Conservation (phyloP, 2,113 vertebrate species). For the Megatriorchis doriae region DNA sequence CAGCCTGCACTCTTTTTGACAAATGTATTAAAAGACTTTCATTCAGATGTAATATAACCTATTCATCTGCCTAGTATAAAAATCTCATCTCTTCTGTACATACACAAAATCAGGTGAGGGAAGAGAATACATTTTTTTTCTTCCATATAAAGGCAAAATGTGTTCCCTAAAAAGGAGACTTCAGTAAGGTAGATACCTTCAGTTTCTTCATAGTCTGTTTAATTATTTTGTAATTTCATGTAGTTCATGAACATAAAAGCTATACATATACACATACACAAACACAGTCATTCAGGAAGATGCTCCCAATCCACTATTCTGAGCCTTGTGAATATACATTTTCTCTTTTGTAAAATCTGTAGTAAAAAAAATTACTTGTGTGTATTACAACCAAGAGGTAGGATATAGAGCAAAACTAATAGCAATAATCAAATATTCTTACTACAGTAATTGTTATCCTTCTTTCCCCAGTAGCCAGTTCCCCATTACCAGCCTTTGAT, state of each 20-base stretch:
- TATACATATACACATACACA: background rate
- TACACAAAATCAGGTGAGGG: background rate
- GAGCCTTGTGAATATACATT: background rate
- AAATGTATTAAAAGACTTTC: background rate
- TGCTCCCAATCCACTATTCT: background rate
- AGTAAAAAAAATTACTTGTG: background rate
- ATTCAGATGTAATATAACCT: background rate
- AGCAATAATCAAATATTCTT: background rate
- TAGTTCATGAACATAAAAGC: background rate
- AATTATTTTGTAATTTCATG: background rate
- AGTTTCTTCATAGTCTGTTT: background rate
- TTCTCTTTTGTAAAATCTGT: background rate
- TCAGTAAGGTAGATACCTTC: background rate
- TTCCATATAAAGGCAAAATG: background rate
- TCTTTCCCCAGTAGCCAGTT: background rate
- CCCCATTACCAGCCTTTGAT: background rate
- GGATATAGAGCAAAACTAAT: background rate
- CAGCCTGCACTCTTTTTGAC: background rate
- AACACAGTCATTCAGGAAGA: background rate
- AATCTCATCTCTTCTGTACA: background rate
- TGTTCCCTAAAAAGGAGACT: background rate
- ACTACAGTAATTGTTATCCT: background rate
- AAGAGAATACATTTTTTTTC: rapidly evolving
- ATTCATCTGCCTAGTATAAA: background rate
- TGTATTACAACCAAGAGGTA: background rate